Percentiles rank a stretch among this genome's conserved stretches.
These are phyloP conservation scores for Podarcis cretensis DNA, from an alignment of 2,113 vertebrate genomes.

Conservation along the genomic window DNA sequence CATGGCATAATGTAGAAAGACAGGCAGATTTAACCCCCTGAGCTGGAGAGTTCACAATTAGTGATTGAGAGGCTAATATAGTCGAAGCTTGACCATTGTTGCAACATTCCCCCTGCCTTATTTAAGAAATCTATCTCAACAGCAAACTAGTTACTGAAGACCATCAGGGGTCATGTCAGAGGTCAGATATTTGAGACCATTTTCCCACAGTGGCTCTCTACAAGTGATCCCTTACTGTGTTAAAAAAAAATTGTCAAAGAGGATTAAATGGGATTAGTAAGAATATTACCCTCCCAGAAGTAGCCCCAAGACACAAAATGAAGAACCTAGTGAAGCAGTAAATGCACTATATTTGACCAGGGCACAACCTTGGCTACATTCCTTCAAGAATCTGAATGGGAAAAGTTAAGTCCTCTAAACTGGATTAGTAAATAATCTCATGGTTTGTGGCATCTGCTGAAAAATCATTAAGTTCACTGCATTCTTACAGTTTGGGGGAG, in stretches of 20 bases:
- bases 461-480: conserved; percentile 70
- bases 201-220: conserved; percentile 81
- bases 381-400: conserved; percentile 83
- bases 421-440: conserved; percentile 88
- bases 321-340: conserved; percentile 83
- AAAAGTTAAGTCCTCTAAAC: conserved; percentile 81
- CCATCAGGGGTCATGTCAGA: conserved; percentile 83
- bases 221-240: conserved; percentile 80
- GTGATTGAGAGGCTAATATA: conserved; percentile 2
- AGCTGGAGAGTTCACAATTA: background rate
- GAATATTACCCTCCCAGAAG: conserved; percentile 79
- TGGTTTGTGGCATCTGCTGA: conserved; percentile 80
- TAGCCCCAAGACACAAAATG: conserved; percentile 74
- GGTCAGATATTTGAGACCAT: conserved; percentile 87
- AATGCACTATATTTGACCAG: conserved; percentile 83
- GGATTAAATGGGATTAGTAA: conserved; percentile 85
- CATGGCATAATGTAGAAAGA: background rate
- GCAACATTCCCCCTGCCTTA: background rate
- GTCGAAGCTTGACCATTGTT: background rate
- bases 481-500: conserved; percentile 73
- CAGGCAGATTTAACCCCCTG: rapidly evolving
- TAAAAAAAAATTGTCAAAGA: conserved; percentile 66
- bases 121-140: conserved; percentile 38
- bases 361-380: conserved; percentile 82
- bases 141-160: conserved; percentile 49